Conservation (phyloP, 2,797 vertebrate species). For the Aphelocoma californica region DNA sequence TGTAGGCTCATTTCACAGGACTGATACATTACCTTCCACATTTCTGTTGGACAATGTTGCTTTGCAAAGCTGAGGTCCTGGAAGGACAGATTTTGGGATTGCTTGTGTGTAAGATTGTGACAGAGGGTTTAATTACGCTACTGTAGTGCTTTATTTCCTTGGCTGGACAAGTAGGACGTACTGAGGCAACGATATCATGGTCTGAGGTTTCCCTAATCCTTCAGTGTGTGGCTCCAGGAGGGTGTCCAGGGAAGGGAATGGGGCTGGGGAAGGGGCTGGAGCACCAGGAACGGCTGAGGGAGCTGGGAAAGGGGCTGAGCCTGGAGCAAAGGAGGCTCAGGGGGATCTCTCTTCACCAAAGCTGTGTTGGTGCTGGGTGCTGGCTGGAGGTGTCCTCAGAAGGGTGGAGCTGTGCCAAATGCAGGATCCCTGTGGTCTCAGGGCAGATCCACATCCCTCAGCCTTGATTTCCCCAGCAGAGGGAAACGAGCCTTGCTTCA, state of each 20-base stretch:
- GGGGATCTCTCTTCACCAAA: background rate
- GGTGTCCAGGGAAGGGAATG: accelerated
- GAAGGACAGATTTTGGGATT: background rate
- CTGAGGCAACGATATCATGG: accelerated
- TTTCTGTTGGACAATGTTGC: background rate
- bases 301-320: background rate
- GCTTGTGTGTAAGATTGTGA: accelerated
- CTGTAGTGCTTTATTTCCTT: background rate
- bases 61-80: background rate
- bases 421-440: background rate
- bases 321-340: background rate
- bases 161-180: background rate
- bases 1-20: background rate
- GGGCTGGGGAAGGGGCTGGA: background rate
- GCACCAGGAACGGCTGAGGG: background rate
- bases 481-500: background rate
- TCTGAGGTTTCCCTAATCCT: background rate
- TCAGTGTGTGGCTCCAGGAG: background rate
- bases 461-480: background rate
- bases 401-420: background rate
- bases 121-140: background rate
- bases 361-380: background rate
- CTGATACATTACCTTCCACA: accelerated
- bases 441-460: background rate
- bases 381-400: background rate